Conservation (phyloP, 2,888 invertebrate species). For the Orgyia antiqua region DNA sequence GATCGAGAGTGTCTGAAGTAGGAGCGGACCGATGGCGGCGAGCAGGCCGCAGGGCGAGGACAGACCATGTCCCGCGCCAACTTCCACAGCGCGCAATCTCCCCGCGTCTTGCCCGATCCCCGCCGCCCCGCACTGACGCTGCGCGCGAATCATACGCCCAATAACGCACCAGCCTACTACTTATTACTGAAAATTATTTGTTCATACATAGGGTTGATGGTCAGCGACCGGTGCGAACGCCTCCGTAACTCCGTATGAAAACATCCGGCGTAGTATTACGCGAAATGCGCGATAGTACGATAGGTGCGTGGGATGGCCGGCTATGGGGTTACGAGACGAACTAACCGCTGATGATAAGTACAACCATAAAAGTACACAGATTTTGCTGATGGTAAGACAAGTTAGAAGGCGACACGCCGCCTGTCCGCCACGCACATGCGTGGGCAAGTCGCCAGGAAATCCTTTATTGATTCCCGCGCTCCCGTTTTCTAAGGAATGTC, state of each 20-base stretch:
- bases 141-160: slow-evolving; percentile 75
- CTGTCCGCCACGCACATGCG: slow-evolving; percentile 71
- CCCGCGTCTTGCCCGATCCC: slow-evolving; percentile 31
- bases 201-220: slow-evolving; percentile 59
- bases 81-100: slow-evolving; percentile 33
- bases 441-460: slow-evolving; percentile 76
- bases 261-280: slow-evolving; percentile 19
- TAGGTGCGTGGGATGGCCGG: neutral
- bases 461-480: slow-evolving; percentile 78
- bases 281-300: slow-evolving; percentile 1
- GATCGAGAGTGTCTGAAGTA: slow-evolving; percentile 37
- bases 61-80: slow-evolving; percentile 45
- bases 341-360: neutral
- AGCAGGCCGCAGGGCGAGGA: slow-evolving; percentile 50
- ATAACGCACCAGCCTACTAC: slow-evolving; percentile 66
- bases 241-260: slow-evolving; percentile 16
- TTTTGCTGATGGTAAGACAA: slow-evolving; percentile 16
- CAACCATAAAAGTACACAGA: neutral
- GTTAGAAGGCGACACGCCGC: slow-evolving; percentile 26
- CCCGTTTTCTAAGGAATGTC: slow-evolving; percentile 73
- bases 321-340: neutral
- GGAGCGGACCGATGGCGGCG: slow-evolving; percentile 48
- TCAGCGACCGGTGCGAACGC: slow-evolving; percentile 41
- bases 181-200: slow-evolving; percentile 72
- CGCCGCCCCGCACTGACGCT: slow-evolving; percentile 65